A percentile compares a stretch with the other conserved stretches of the same genome.
Conservation (phyloP, 2,797 vertebrate species). For the Australoheros facetus region DNA sequence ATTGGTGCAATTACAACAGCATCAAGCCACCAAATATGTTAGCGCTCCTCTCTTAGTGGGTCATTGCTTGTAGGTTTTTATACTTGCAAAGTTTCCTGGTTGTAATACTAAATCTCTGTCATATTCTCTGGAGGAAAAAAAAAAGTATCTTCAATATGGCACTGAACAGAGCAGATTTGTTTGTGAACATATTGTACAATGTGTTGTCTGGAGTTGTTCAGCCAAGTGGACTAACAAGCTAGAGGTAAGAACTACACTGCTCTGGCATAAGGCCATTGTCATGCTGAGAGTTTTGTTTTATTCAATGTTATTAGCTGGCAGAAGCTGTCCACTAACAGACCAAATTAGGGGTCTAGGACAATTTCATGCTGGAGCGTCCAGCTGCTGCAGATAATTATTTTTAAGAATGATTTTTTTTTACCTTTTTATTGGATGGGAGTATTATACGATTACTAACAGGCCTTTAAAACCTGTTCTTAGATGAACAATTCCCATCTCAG, state of each 20-base stretch:
- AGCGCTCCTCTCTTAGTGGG: not conserved
- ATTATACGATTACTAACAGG: not conserved
- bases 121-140: not conserved
- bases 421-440: not conserved
- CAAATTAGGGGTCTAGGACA: not conserved
- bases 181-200: constrained; percentile 10
- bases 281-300: not conserved
- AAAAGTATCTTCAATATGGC: not conserved
- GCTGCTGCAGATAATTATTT: not conserved
- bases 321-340: not conserved
- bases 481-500: not conserved
- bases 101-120: not conserved
- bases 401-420: not conserved
- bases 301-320: constrained; percentile 13
- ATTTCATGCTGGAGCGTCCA: constrained; percentile 5
- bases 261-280: constrained; percentile 17
- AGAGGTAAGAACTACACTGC: constrained; percentile 8
- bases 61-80: not conserved
- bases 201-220: constrained; percentile 13
- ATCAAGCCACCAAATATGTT: not conserved
- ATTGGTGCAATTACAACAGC: not conserved
- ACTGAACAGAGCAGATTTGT: not conserved
- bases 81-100: not conserved
- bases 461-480: not conserved
- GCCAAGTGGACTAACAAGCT: constrained; percentile 14